Conservation (phyloP, 1,140 invertebrate species). For the Saccostrea cuccullata region DNA sequence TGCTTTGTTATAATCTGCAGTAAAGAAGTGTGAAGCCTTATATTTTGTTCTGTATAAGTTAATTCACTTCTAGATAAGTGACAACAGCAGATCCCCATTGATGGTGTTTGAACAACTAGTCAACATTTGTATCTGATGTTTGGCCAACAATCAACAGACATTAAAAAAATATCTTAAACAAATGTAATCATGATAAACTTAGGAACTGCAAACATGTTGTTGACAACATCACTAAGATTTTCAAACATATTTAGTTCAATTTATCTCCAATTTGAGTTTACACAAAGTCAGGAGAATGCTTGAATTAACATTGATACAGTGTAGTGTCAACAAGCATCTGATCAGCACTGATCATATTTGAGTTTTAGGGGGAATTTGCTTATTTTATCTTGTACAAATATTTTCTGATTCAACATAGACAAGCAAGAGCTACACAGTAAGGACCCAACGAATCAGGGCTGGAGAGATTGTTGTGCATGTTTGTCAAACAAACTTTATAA, state of each 20-base stretch:
- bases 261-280: slow-evolving; percentile 46
- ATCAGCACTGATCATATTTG: slow-evolving; percentile 48
- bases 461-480: slow-evolving; percentile 52
- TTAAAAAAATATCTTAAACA: slow-evolving; percentile 35
- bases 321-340: slow-evolving; percentile 45
- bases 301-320: slow-evolving; percentile 45
- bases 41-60: too few relatives aligned
- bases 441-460: neutral
- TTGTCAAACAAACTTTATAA: slow-evolving; percentile 43
- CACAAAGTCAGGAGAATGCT: slow-evolving; percentile 42
- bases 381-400: slow-evolving; percentile 48
- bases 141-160: slow-evolving; percentile 30
- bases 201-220: slow-evolving; percentile 38
- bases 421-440: neutral
- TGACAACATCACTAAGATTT: slow-evolving; percentile 29
- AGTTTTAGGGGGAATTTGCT: slow-evolving; percentile 45
- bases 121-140: slow-evolving; percentile 35
- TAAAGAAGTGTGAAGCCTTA: too few relatives aligned
- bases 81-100: neutral
- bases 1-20: too few relatives aligned
- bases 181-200: slow-evolving; percentile 44
- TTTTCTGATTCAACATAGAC: slow-evolving; percentile 36
- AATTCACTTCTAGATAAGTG: too few relatives aligned
- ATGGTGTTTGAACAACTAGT: neutral
- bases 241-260: slow-evolving; percentile 46